Evolutionary conservation across 2,797 vertebrate species (phyloP).

Genomic region (Pseudochirops cupreus): DNA sequence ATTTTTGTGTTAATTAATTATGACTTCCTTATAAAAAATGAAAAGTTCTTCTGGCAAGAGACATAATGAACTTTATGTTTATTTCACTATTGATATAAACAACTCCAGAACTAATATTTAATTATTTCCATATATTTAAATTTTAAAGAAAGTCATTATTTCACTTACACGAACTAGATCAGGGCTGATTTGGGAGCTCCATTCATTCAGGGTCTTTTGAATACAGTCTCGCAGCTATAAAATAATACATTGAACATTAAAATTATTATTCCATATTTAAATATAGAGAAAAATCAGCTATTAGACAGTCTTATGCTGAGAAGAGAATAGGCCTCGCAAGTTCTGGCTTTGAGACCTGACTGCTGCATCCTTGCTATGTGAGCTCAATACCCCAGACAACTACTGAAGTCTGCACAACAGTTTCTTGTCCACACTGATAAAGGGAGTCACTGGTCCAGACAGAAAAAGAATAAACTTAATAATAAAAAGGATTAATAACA

Average conservation of each 20-base stretch:
- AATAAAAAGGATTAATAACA: constrained; percentile 16
- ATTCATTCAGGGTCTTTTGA: constrained; percentile 94
- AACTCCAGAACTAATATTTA: constrained; percentile 2
- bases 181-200: constrained; percentile 88
- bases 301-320: neutral
- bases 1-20: constrained; percentile 8
- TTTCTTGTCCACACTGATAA: neutral
- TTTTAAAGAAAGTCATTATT: neutral
- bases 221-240: constrained; percentile 97
- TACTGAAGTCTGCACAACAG: neutral
- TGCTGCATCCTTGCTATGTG: neutral
- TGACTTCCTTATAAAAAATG: constrained; percentile 30
- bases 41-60: neutral
- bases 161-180: constrained; percentile 86
- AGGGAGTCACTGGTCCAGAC: neutral
- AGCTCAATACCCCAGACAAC: neutral
- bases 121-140: neutral
- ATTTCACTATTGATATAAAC: constrained; percentile 10
- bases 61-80: constrained; percentile 43
- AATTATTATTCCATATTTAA: constrained; percentile 40
- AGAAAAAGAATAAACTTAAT: constrained; percentile 9
- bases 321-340: neutral
- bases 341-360: neutral
- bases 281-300: neutral
- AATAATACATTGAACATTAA: constrained; percentile 62